Evolutionary conservation across 2,888 invertebrate species (phyloP).

Genomic region (Drosophila mayaguana): DNA sequence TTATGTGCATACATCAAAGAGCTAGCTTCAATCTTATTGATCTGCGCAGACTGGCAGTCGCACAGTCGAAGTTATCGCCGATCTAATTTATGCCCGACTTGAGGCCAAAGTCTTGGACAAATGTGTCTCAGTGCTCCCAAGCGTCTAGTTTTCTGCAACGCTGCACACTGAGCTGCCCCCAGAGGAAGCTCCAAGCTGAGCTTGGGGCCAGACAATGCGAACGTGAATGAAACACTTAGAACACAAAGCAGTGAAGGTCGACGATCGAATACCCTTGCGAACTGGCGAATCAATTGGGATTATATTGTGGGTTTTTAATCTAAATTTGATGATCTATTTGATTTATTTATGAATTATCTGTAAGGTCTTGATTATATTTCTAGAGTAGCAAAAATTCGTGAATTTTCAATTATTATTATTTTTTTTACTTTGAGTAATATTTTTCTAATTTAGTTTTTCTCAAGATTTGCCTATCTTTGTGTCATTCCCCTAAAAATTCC

Average conservation of each 20-base stretch:
- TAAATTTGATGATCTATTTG: neutral
- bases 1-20: neutral
- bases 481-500: neutral
- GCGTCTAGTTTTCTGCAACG: slow-evolving; percentile 58
- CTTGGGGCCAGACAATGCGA: slow-evolving; percentile 27
- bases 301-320: neutral
- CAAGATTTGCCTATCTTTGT: neutral
- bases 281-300: neutral
- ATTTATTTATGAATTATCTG: too few relatives aligned
- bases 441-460: neutral
- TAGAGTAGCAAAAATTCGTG: too few relatives aligned
- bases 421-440: too few relatives aligned
- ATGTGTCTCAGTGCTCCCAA: slow-evolving; percentile 35
- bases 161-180: slow-evolving; percentile 36
- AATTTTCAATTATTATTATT: too few relatives aligned
- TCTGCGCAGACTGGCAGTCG: neutral
- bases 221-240: neutral
- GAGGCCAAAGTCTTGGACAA: slow-evolving; percentile 28
- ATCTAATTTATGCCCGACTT: slow-evolving; percentile 31
- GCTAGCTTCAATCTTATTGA: slow-evolving; percentile 13
- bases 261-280: slow-evolving; percentile 5
- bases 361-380: too few relatives aligned
- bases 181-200: slow-evolving; percentile 41
- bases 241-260: neutral
- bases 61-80: slow-evolving; percentile 25